Evolutionary conservation across 2,113 vertebrate genomes (phyloP), one percentile per base, ranked within the genome.

Genomic region (Muntiacus muntjak): DNA sequence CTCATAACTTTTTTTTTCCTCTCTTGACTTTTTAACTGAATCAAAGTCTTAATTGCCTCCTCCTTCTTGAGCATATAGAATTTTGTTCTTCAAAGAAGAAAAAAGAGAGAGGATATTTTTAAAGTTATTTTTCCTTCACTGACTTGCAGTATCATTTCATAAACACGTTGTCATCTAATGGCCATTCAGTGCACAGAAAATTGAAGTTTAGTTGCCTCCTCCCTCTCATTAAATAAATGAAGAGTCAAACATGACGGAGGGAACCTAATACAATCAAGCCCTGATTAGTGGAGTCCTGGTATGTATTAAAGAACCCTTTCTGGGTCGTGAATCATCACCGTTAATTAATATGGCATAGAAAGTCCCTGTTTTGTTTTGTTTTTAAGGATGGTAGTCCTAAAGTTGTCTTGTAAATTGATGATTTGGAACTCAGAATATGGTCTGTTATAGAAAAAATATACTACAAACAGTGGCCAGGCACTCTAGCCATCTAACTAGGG

Each of bases 201-300:
- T 25, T 15, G 43, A 52, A 78, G n/a, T 71, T 47, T 83, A 91
- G 43, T 83, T 95, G 88, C 95, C 79, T 55, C 33, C 16, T 85
- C 55, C 87, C 19, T 94, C 45, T 92, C 84, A 43, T 95, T 91
- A 92, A 95, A 85, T 85, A 97, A 78, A 78, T 78, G 26, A 96
- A 91, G 79, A 91, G 45, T 83, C 82, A 84, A 60, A 95, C 71
- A 84, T 62, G 83, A 88, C 78, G 58, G 71, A 96, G 45, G 64
- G 67, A 82, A 86, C 91, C 94, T 89, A 97, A 92, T 58, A 50
- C 71, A 93, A 84, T 76, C 57, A 94, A 55, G 54, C 7, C 52
- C 78, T 89, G 19, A 84, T 91, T 87, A 90, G 33, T 87, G 43
- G 43, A 84, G 55, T n/a, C 6, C 13, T 92, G 87, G 40, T 14